Evolutionary conservation across 2,113 vertebrate genomes (phyloP), one percentile per base, ranked within the genome.

Genomic region (Callocephalon fimbriatum): DNA sequence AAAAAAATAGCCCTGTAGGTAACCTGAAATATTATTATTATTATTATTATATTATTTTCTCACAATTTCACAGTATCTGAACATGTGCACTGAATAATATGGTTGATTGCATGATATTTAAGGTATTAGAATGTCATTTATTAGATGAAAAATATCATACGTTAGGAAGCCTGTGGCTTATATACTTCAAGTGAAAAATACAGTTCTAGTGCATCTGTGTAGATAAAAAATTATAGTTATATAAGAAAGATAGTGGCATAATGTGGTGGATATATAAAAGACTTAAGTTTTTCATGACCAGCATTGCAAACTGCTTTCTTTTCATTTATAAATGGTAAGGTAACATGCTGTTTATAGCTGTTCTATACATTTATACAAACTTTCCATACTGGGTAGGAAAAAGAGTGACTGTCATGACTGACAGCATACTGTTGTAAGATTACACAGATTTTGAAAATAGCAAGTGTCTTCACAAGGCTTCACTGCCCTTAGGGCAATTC

Each of bases 101-200:
- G 4, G 13, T 53, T 6, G 11, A 35, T 76, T 76, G n/a, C 7
- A 32, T 17, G 18, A 27, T 37, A 73, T 45, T 56, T 86, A 45
- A 4, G 6, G 1, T 13, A 26, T 26, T n/a, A 26, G 6, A 22
- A 42, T 54, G 86, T 50, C 2, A 40, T 71, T 61, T 40, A n/a
- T 32, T 35, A 13, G 42, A 66, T 18, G 0, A 3, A 45, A 23
- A 17, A 45, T 32, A 6, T 2, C 2, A 5, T 16, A 37, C 1
- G 1, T 29, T 44, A 47, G 22, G 20, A 89, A 61, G 6, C 2
- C 19, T 26, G 9, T 19, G 15, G 4, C 21, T 76, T 84, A 29
- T 31, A 48, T 8, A 48, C 63, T 90, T 50, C 45, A 65, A 40
- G 2, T 4, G 10, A 51, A 47, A 66, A 61, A 27, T 7, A 26